Evolutionary conservation across 1,140 invertebrate genomes (phyloP), one percentile per base, ranked within the genome.

Genomic region (Arctopsyche grandis): DNA sequence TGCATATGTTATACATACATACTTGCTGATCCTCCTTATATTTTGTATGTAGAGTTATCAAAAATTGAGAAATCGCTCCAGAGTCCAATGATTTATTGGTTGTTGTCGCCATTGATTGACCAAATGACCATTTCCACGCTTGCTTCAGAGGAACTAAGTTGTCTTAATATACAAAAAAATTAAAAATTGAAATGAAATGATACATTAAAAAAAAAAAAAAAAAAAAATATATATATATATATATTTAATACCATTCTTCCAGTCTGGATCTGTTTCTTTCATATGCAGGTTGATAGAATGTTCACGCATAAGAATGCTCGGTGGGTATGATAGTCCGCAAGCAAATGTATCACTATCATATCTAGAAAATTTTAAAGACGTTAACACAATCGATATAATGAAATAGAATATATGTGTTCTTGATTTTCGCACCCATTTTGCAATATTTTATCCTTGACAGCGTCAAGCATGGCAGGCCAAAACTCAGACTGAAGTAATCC

Each of bases 51-150:
- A 88, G 74, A 0, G 86, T 87, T 38, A 88, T 83, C 5, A 89
- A 79, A n/a, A 87, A 83, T 9, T 85, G 86, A 9, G 85, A 86
- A 14, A 86, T 82, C 5, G 86, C 84, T 10, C 86, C 87, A 0
- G 86, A 87, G 76, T 87, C 85, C 78, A 87, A 77, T 0, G 79
- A 78, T 63, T 84, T 85, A 24, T 81, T 78, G 9, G 86, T 83
- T 38, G 81, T 70, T 0, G 46, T 16, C 0, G 84, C 84, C 29
- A 87, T 80, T 46, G 82, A 80, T 0, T 77, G 48, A 9, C 86
- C 85, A 76, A 86, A 86, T 0, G 85, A 84, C 86, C 86, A 88
- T 43, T 87, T 88, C 87, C 87, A 88, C 14, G 86, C 85, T 80
- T 88, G 87, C 56, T 88, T 89, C 9, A 88, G 70, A 0, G 84